phyloP scores from a whole-genome alignment of 1,140 invertebrate genomes.

The Reticulitermes speratus region DNA sequence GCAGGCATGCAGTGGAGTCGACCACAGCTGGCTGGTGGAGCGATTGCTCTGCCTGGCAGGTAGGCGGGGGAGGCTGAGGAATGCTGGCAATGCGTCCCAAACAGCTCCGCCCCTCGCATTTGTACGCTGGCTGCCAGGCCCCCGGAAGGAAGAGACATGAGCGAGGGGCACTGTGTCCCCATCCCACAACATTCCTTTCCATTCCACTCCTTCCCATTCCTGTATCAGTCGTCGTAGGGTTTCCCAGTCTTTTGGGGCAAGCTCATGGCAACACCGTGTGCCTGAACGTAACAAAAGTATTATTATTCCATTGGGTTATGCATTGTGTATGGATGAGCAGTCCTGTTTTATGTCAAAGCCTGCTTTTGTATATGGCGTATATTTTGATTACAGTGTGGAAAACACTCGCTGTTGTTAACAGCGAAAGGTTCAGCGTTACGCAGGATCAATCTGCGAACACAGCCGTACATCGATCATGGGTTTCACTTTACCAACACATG shows the following conservation, averaged over 20 bases:
- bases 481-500: too few relatives aligned
- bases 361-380: too few relatives aligned
- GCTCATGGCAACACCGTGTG: neutral
- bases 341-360: too few relatives aligned
- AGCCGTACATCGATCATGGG: too few relatives aligned
- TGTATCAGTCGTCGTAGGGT: neutral
- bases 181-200: neutral
- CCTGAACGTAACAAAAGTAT: neutral
- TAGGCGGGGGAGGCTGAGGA: constrained; percentile 1
- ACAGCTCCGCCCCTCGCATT: neutral
- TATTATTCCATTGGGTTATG: too few relatives aligned
- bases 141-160: neutral
- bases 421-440: too few relatives aligned
- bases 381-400: too few relatives aligned
- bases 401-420: too few relatives aligned
- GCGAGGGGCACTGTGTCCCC: neutral
- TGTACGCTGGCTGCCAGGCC: neutral
- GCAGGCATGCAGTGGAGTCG: too few relatives aligned
- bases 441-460: too few relatives aligned
- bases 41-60: neutral
- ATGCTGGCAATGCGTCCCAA: neutral
- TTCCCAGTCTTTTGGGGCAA: neutral
- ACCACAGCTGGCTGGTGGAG: too few relatives aligned
- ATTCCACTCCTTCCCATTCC: neutral
- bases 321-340: too few relatives aligned